Evolutionary conservation across 2,888 invertebrate species (phyloP).

Genomic region (Drosophila melanosoma): DNA sequence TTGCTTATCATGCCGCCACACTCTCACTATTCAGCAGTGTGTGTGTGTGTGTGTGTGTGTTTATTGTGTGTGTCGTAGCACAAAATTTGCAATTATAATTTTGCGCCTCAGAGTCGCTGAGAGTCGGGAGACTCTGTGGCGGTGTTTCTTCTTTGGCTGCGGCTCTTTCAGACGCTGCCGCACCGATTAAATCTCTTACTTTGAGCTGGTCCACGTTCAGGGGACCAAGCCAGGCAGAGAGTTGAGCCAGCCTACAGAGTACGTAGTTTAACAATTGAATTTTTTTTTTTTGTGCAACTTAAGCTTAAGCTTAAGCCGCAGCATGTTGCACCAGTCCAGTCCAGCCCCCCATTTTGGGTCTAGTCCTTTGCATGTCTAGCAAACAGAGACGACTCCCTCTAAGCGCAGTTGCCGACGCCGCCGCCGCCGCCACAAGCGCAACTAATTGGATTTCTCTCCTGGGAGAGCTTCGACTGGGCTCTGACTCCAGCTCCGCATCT

Average conservation of each 20-base stretch:
- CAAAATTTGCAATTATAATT: slow-evolving; percentile 80
- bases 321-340: slow-evolving; percentile 56
- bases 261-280: slow-evolving; percentile 78
- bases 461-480: slow-evolving; percentile 66
- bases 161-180: slow-evolving; percentile 53
- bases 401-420: slow-evolving; percentile 51
- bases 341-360: slow-evolving; percentile 59
- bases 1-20: slow-evolving; percentile 76
- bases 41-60: slow-evolving; percentile 18
- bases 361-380: slow-evolving; percentile 77
- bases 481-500: slow-evolving; percentile 9
- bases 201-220: slow-evolving; percentile 43
- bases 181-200: slow-evolving; percentile 65
- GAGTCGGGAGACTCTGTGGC: slow-evolving; percentile 60
- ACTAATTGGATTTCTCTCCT: slow-evolving; percentile 84
- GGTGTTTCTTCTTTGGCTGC: slow-evolving; percentile 65
- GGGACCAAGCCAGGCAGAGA: slow-evolving; percentile 35
- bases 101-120: slow-evolving; percentile 64
- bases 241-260: slow-evolving; percentile 51
- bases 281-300: slow-evolving; percentile 56
- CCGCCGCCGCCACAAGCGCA: slow-evolving; percentile 77
- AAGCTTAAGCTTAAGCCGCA: slow-evolving; percentile 41
- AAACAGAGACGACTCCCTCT: slow-evolving; percentile 54
- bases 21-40: slow-evolving; percentile 64
- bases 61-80: slow-evolving; percentile 16